Evolutionary conservation across 2,797 vertebrate species (phyloP).

Genomic region (Ceyx erithaca): DNA sequence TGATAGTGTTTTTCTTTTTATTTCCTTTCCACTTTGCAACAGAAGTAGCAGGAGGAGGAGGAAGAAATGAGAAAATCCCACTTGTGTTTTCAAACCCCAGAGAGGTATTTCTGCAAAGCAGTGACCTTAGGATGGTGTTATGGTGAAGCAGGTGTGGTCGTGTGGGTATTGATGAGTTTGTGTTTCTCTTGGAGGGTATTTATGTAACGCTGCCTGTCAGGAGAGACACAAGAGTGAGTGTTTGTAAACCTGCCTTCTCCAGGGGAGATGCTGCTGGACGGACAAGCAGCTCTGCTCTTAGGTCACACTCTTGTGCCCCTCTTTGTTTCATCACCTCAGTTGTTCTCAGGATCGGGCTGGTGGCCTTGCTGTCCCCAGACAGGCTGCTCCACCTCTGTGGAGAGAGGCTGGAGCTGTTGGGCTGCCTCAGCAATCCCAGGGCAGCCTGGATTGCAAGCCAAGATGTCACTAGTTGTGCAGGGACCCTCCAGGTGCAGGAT

Average conservation of each 20-base stretch:
- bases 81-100: neutral
- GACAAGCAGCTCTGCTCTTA: too few species aligned
- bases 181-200: neutral
- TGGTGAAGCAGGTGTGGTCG: neutral
- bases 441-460: neutral
- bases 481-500: neutral
- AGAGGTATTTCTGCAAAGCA: neutral
- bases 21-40: neutral
- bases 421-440: neutral
- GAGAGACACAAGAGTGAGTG: neutral
- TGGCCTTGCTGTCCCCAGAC: too few species aligned
- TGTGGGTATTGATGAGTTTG: neutral
- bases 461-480: neutral
- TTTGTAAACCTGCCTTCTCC: neutral
- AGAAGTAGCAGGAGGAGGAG: neutral
- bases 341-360: too few species aligned
- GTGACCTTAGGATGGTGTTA: neutral
- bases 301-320: too few species aligned
- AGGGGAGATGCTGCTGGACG: neutral
- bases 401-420: neutral
- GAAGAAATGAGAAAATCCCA: neutral
- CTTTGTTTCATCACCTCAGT: too few species aligned
- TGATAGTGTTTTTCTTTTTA: neutral
- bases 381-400: too few species aligned
- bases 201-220: neutral